Base-by-base conservation (phyloP, 2,888 invertebrate genomes). In the Trachelus stipa region DNA sequence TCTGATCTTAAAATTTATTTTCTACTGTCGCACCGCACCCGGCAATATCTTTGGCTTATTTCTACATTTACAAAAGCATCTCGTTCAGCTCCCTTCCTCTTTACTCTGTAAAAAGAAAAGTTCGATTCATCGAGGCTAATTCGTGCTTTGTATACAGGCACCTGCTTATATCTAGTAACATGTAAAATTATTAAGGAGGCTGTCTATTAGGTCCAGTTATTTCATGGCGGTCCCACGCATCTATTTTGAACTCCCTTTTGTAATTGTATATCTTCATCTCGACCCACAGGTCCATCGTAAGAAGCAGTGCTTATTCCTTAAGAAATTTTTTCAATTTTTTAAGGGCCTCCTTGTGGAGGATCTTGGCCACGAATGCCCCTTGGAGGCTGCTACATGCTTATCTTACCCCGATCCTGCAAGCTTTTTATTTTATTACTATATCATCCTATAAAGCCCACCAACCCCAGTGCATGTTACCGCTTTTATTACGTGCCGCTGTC, bases 401-500 rank as follows among this genome's bases (percentile, higher is more conserved):
- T 78, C 78, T 78, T 73, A 68, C 73, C 31, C 12, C 31, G 56
- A 23, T 56, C 56, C 56, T 78, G 71, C 71, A 86, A 87, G 89
- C 88, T 87, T 89, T 89, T 89, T 88, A 88, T 89, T 90, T 87
- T 88, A 88, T 87, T 87, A 87, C 86, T 86, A 85, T 87, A 86
- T 88, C 87, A 84, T 85, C 83, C 85, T 84, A 85, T 87, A 90
- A 89, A 86, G 86, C 88, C 23, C 56, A 23, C 84, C 84, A 87
- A 88, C 86, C 87, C 85, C 87, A 83, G 84, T 84, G 83, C 88
- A 84, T 85, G 86, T 86, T 87, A 87, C 86, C 87, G 87, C 87
- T 90, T 88, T 91, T 91, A 91, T 89, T 90, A 89, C 89, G 88
- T 86, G 86, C 83, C 88, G 84, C 86, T 85, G 90, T 88, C 91